Conservation (phyloP, 1,140 invertebrate genomes). For the Drosophila burlai region DNA sequence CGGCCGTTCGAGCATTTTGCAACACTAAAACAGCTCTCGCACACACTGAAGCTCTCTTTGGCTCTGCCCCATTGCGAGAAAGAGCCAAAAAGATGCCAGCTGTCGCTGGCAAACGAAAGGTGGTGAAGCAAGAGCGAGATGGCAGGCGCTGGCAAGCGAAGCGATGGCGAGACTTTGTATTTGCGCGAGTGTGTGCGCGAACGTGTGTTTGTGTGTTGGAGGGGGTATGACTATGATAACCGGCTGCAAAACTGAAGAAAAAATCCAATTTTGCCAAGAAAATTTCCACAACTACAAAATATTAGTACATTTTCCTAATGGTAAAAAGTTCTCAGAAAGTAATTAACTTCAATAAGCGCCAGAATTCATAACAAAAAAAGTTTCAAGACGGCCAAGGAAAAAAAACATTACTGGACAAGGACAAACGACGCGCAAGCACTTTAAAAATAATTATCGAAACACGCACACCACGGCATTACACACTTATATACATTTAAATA, state of each 20-base stretch:
- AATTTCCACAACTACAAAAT: constrained; percentile 23
- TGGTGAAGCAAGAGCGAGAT: constrained; percentile 35
- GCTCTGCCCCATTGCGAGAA: constrained; percentile 75
- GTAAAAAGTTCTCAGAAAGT: background rate
- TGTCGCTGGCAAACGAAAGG: constrained; percentile 57
- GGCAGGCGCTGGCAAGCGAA: constrained; percentile 24
- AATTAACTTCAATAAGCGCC: too few relatives aligned
- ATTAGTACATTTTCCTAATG: background rate
- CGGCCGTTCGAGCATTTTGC: constrained; percentile 48
- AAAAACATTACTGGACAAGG: constrained; percentile 43
- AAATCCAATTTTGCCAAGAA: constrained; percentile 35
- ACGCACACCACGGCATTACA: constrained; percentile 34
- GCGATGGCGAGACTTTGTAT: constrained; percentile 48
- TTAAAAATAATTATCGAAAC: constrained; percentile 69
- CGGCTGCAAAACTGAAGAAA: constrained; percentile 59
- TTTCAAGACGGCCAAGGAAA: background rate
- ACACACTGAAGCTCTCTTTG: constrained; percentile 62
- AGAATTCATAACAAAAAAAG: background rate
- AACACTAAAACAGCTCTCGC: constrained; percentile 60
- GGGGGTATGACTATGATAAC: constrained; percentile 75
- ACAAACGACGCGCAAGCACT: constrained; percentile 45
- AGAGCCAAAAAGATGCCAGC: constrained; percentile 68
- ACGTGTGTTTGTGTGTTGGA: constrained; percentile 43
- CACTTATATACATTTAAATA: constrained; percentile 26
- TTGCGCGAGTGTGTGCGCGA: constrained; percentile 7